Evolutionary conservation across 2,797 vertebrate genomes (phyloP).

Genomic region (Phrynocephalus guinanensis): DNA sequence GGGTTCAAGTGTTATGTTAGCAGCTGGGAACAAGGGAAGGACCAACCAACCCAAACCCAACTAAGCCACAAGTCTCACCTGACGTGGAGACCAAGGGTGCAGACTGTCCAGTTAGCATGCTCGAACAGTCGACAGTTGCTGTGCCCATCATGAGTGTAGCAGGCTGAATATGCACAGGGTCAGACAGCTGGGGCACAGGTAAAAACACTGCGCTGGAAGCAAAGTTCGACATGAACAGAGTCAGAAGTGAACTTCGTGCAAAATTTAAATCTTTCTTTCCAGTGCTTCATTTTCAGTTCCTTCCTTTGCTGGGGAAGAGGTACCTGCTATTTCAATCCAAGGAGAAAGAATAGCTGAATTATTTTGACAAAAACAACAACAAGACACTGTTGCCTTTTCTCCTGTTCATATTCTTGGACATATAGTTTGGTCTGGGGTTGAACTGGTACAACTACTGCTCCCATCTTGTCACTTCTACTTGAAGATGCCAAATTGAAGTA

Average conservation of each 20-base stretch:
- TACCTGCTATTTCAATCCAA: neutral
- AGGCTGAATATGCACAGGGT: neutral
- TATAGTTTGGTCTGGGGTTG: neutral
- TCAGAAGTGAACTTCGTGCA: neutral
- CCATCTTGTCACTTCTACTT: neutral
- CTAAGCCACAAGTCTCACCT: constrained; percentile 51
- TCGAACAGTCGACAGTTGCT: constrained; percentile 42
- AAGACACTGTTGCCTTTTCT: neutral
- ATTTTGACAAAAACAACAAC: neutral
- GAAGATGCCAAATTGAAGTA: neutral
- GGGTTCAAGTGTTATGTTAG: neutral
- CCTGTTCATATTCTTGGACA: neutral
- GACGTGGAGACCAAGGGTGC: constrained; percentile 17
- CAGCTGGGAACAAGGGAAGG: neutral
- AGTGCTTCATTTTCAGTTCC: neutral
- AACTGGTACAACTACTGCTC: too few species aligned
- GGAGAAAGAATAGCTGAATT: neutral
- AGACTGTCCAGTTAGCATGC: constrained; percentile 23
- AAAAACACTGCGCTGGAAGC: constrained; percentile 46
- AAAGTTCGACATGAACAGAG: constrained; percentile 21
- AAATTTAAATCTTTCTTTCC: neutral
- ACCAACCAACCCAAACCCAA: neutral
- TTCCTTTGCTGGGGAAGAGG: neutral
- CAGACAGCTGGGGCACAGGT: neutral
- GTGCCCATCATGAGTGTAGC: neutral